These are phyloP conservation scores for Phainopepla nitens DNA, from an alignment of 2,113 vertebrate genomes.

Conservation along the genomic window DNA sequence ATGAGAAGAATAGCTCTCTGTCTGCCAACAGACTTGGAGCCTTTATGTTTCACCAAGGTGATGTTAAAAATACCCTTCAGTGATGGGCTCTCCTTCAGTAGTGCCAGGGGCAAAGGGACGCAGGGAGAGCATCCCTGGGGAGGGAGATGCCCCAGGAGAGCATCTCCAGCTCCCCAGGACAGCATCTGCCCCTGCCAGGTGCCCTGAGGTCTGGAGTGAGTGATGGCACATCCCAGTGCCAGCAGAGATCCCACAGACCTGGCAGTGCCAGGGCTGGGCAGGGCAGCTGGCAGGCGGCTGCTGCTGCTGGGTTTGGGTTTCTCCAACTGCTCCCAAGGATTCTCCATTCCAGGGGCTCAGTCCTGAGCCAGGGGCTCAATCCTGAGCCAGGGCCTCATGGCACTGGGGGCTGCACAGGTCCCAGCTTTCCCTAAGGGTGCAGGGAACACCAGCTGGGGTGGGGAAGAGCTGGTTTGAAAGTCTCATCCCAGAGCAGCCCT, in stretches of 20 bases:
- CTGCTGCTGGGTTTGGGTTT: not conserved
- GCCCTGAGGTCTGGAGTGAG: not conserved
- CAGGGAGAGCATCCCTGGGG: not conserved
- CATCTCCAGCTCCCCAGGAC: rapidly evolving
- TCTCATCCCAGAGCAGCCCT: not conserved
- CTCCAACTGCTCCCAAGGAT: not conserved
- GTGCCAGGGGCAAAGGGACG: rapidly evolving
- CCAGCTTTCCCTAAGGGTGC: not conserved
- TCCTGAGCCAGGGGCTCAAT: not conserved
- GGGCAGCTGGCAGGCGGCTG: not conserved
- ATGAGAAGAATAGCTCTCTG: conserved; percentile 61
- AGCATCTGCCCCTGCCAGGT: not conserved
- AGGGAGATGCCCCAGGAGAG: not conserved
- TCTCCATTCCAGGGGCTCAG: rapidly evolving
- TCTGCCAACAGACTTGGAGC: conserved; percentile 60
- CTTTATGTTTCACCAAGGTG: conserved; percentile 31
- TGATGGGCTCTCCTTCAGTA: not conserved
- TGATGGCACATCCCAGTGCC: not conserved
- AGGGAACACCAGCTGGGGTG: rapidly evolving
- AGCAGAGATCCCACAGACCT: not conserved
- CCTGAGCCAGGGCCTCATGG: rapidly evolving
- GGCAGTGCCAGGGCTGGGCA: not conserved
- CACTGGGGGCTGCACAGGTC: rapidly evolving
- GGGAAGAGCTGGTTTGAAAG: not conserved
- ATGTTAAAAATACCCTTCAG: conserved; percentile 14